These are phyloP conservation scores for Dendrolimus pini DNA, from an alignment of 2,888 invertebrate species.

Conservation along the genomic window DNA sequence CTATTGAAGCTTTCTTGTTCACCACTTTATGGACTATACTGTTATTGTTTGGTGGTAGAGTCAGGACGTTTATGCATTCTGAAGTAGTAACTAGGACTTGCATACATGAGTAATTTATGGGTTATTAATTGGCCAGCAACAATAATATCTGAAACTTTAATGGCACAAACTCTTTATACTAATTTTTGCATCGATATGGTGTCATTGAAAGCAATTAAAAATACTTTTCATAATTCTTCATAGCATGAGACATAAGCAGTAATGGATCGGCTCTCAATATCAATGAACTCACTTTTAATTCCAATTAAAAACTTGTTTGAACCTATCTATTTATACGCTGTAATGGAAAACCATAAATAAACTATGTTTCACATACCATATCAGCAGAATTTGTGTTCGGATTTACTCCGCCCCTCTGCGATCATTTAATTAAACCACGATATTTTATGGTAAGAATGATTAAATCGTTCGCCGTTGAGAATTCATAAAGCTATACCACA, in stretches of 20 bases:
- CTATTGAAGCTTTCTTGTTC: slow-evolving; percentile 11
- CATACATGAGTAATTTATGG: too few species aligned
- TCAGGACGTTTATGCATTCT: background rate
- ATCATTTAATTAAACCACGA: slow-evolving; percentile 61
- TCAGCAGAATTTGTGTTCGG: slow-evolving; percentile 43
- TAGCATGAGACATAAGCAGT: too few species aligned
- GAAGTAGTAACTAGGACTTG: slow-evolving; percentile 1
- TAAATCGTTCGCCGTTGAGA: slow-evolving; percentile 32
- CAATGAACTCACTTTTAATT: slow-evolving; percentile 29
- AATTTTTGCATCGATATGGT: too few species aligned
- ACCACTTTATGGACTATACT: slow-evolving; percentile 17
- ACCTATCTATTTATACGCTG: slow-evolving; percentile 21
- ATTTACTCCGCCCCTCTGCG: slow-evolving; percentile 47
- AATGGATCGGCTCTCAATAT: background rate
- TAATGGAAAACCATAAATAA: slow-evolving; percentile 38
- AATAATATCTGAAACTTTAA: too few species aligned
- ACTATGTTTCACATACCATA: slow-evolving; percentile 33
- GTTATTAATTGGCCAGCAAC: too few species aligned
- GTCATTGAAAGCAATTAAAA: too few species aligned
- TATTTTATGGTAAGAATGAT: slow-evolving; percentile 52
- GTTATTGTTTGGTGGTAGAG: slow-evolving; percentile 10
- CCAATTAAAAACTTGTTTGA: slow-evolving; percentile 34
- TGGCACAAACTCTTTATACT: too few species aligned
- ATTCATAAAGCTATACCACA: slow-evolving; percentile 7
- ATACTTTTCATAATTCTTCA: too few species aligned